Base-by-base conservation (phyloP, 2,888 invertebrate species). In the Caenorhabditis parvicauda region DNA sequence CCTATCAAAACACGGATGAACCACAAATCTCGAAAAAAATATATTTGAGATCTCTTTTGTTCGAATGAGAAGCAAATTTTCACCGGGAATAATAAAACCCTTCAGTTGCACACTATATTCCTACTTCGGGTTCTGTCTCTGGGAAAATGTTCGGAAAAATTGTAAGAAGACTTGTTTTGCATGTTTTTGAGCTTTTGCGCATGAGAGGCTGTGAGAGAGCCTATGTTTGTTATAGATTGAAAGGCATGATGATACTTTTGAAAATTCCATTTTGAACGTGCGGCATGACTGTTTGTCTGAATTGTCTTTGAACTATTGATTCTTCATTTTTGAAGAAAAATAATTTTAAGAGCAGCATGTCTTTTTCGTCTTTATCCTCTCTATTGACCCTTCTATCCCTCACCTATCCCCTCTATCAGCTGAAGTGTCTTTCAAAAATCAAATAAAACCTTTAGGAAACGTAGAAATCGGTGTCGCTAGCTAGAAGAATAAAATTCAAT, bases 21-120 rank as follows among this genome's bases (percentile, higher is more conserved):
- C n/a, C n/a, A n/a, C n/a, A n/a, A n/a, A n/a, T n/a, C n/a, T n/a
- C n/a, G n/a, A n/a, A n/a, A n/a, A n/a, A n/a, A n/a, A n/a, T n/a
- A n/a, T n/a, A n/a, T n/a, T n/a, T n/a, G n/a, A n/a, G n/a, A n/a
- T n/a, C n/a, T n/a, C n/a, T n/a, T n/a, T n/a, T n/a, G n/a, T n/a
- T n/a, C n/a, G n/a, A n/a, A n/a, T n/a, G n/a, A n/a, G n/a, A n/a
- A n/a, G n/a, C n/a, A n/a, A n/a, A n/a, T n/a, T n/a, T n/a, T n/a
- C n/a, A n/a, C n/a, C n/a, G n/a, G n/a, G n/a, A n/a, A n/a, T n/a
- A n/a, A n/a, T n/a, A n/a, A n/a, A n/a, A n/a, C n/a, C n/a, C n/a
- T 61, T 35, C 61, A 61, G 61, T 52, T 61, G 61, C 50, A 50
- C 28, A 14, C 19, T 56, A 46, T 49, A 50, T 42, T 22, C 19